Evolutionary conservation across 2,113 vertebrate genomes (phyloP).

Genomic region (Vulpes vulpes): DNA sequence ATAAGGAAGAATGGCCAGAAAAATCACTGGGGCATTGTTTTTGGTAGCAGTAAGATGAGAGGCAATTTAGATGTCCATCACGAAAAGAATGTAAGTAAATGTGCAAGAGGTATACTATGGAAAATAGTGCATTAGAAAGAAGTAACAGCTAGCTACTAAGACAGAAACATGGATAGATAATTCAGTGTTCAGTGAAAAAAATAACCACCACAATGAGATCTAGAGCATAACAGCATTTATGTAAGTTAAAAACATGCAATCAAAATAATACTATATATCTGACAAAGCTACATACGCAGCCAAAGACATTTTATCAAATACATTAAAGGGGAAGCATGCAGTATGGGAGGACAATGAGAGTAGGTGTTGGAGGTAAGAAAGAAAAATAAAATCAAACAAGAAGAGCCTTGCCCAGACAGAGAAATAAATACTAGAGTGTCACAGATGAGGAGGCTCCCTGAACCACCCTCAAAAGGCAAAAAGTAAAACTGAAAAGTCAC

Average conservation of each 20-base stretch:
- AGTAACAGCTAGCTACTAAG: neutral
- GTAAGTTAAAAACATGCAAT: neutral
- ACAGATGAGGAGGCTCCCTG: neutral
- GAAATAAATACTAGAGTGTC: neutral
- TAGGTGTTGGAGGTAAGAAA: neutral
- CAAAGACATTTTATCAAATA: constrained; percentile 17
- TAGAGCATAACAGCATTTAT: neutral
- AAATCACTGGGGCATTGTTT: neutral
- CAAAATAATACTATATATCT: neutral
- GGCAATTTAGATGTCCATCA: neutral
- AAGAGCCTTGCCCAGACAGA: neutral
- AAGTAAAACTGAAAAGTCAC: neutral
- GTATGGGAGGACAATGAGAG: neutral
- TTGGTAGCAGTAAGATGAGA: neutral
- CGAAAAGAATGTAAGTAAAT: neutral
- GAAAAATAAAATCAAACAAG: neutral
- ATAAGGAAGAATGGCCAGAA: neutral
- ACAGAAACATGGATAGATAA: neutral
- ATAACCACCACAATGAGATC: neutral
- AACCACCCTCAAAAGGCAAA: neutral
- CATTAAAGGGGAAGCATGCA: neutral
- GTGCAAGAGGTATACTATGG: neutral
- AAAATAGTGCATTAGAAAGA: neutral
- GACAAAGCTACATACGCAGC: neutral
- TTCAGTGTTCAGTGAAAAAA: neutral